Conservation (phyloP, 2,888 invertebrate genomes). For the Nymphalis polychloros region DNA sequence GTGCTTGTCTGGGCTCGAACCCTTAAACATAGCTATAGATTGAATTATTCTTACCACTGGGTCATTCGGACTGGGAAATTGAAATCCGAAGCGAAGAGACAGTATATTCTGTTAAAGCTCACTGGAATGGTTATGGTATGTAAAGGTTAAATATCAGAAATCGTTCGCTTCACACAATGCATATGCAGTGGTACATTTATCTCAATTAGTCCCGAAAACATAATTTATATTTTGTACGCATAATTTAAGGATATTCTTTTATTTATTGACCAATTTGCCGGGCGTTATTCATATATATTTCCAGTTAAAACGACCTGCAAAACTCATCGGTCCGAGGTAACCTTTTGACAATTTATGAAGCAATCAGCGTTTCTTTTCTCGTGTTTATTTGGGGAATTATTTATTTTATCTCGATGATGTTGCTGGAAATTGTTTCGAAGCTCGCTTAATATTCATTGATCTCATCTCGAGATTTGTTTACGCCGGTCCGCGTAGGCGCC, state of each 20-base stretch:
- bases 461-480: slow-evolving; percentile 74
- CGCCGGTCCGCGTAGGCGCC: slow-evolving; percentile 65
- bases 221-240: slow-evolving; percentile 48
- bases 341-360: slow-evolving; percentile 76
- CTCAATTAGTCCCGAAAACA: slow-evolving; percentile 57
- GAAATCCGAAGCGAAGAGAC: background rate
- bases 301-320: slow-evolving; percentile 52
- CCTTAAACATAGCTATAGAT: too few species aligned
- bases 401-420: slow-evolving; percentile 67
- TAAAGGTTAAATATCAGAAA: slow-evolving; percentile 8
- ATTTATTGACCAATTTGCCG: slow-evolving; percentile 67
- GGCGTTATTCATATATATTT: slow-evolving; percentile 64
- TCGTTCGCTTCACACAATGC: slow-evolving; percentile 26
- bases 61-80: too few species aligned
- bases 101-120: background rate
- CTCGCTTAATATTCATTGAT: slow-evolving; percentile 78
- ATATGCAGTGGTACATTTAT: slow-evolving; percentile 48
- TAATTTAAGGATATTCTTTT: slow-evolving; percentile 50
- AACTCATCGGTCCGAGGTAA: slow-evolving; percentile 60
- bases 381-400: slow-evolving; percentile 71
- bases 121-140: background rate
- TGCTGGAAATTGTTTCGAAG: slow-evolving; percentile 70
- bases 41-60: too few species aligned
- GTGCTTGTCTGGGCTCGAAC: too few species aligned
- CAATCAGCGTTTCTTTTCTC: slow-evolving; percentile 71